Evolutionary conservation across 2,888 invertebrate species (phyloP), one percentile per base, ranked within the genome.

Genomic region (Tiliacea aurago): DNA sequence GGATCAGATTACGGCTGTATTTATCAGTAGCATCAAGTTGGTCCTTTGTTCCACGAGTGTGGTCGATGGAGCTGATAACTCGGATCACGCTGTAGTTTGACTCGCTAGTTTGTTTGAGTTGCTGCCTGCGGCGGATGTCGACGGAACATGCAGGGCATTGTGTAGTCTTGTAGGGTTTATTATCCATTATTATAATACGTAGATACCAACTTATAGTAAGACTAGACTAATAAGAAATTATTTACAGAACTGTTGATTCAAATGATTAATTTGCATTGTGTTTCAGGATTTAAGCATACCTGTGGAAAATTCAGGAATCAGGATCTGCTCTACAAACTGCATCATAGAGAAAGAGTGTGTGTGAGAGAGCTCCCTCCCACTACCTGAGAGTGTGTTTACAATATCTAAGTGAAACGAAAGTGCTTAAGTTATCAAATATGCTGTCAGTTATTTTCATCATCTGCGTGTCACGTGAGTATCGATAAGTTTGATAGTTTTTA

Each of bases 31-130:
- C 67, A 80, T 53, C 65, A 41, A 83, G 73, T 73, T 37, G 55
- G 15, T 65, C 75, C 84, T 74, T 79, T 70, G 80, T 65, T 18
- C n/a, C 62, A 10, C n/a, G 72, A n/a, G 67, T 58, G 53, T 33
- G 58, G 53, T 51, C 78, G 56, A 2, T 11, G 41, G 62, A 80
- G 67, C 81, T 61, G 84, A 80, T 84, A 69, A 55, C 75, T 81
- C 80, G 61, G 33, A 65, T 59, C 82, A 55, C 55, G 74, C 7
- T 7, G 67, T 18, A 78, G 49, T 73, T 68, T 45, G 18, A 18
- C 65, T 41, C 59, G n/a, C 43, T 53, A 45, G 41, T 55, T 70
- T 75, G 84, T 84, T 81, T 81, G 70, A 80, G 49, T 81, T 84
- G 47, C 23, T 55, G 43, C 76, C 80, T 70, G 59, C 56, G 15